These are phyloP conservation scores for Chiroxiphia lanceolata DNA, from an alignment of 2,797 vertebrate species.

Conservation along the genomic window DNA sequence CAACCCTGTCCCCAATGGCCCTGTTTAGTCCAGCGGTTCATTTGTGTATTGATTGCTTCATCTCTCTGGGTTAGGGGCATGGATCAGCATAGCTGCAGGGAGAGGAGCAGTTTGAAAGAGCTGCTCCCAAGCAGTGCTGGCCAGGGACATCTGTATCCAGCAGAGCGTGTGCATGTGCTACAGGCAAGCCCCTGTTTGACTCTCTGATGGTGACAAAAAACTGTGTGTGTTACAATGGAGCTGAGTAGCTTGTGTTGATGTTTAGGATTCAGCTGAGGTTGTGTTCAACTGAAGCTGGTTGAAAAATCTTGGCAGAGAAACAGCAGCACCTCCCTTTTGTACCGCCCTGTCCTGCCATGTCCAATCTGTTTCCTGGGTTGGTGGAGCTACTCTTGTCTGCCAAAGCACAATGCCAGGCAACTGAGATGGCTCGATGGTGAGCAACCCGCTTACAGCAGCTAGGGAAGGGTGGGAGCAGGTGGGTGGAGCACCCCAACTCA, in stretches of 20 bases:
- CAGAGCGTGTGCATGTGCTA: neutral
- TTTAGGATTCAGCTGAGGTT: neutral
- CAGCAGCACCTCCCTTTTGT: neutral
- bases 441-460: neutral
- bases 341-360: fast-evolving
- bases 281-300: neutral
- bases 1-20: neutral
- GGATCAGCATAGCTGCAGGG: neutral
- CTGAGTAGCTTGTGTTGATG: neutral
- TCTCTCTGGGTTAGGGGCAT: neutral
- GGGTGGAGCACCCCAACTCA: neutral
- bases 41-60: neutral
- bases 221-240: neutral
- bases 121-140: neutral
- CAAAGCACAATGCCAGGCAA: fast-evolving
- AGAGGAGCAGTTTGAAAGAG: neutral
- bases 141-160: neutral
- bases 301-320: neutral
- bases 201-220: neutral
- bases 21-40: neutral
- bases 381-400: neutral
- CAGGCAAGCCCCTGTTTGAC: fast-evolving
- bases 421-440: fast-evolving
- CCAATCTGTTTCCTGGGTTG: fast-evolving
- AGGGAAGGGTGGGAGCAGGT: neutral